Conservation (phyloP, 2,888 invertebrate genomes). For the Cerceris rybyensis region DNA sequence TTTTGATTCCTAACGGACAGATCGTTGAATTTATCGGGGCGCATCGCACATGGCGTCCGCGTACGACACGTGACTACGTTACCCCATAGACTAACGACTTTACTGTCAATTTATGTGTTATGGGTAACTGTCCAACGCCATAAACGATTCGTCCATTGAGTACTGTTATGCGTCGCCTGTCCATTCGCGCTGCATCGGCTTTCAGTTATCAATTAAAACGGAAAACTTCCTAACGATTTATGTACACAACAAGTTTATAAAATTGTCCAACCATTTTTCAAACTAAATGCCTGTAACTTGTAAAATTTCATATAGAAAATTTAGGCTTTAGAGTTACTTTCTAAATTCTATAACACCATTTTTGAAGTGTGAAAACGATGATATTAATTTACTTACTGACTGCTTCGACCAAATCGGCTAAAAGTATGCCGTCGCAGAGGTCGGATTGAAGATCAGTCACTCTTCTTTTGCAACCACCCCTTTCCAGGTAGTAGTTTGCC, state of each 20-base stretch:
- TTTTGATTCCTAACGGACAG: constrained; percentile 26
- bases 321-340: too few relatives aligned
- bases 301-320: too few relatives aligned
- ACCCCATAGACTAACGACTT: constrained; percentile 60
- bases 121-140: constrained; percentile 67
- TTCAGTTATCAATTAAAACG: too few relatives aligned
- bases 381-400: constrained; percentile 88
- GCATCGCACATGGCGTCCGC: constrained; percentile 56
- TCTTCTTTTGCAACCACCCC: constrained; percentile 92
- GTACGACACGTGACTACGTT: constrained; percentile 67
- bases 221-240: too few relatives aligned
- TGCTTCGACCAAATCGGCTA: constrained; percentile 97
- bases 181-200: constrained; percentile 17
- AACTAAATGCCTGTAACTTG: too few relatives aligned
- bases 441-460: constrained; percentile 94
- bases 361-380: not conserved
- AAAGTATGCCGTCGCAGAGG: constrained; percentile 94
- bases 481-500: constrained; percentile 98
- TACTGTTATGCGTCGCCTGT: constrained; percentile 55
- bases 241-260: too few relatives aligned
- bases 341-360: too few relatives aligned
- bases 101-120: constrained; percentile 62
- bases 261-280: too few relatives aligned
- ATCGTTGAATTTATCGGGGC: constrained; percentile 39
- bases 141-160: constrained; percentile 60